Conservation (phyloP, 1,140 invertebrate species). For the Drosophila mojavensis region DNA sequence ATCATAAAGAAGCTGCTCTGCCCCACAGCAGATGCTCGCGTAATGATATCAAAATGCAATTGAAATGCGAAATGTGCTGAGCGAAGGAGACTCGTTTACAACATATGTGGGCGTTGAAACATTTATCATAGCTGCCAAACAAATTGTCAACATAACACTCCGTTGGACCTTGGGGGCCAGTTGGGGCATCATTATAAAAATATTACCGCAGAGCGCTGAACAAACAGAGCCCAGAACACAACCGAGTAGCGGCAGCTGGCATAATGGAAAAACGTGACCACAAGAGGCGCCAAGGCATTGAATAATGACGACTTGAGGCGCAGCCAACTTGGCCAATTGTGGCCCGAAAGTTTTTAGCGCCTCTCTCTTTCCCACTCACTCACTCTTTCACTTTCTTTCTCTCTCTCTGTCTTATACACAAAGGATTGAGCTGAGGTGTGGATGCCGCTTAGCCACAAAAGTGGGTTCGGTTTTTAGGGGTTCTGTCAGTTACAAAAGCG, state of each 20-base stretch:
- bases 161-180: conserved; percentile 30
- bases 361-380: conserved; percentile 2
- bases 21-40: conserved; percentile 2
- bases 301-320: conserved; percentile 42
- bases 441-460: conserved; percentile 5
- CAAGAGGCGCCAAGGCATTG: conserved; percentile 50
- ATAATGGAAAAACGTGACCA: conserved; percentile 79
- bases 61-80: conserved; percentile 14
- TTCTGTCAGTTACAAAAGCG: conserved; percentile 57
- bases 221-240: conserved; percentile 10
- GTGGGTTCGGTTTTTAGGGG: conserved; percentile 7
- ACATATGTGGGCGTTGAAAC: conserved; percentile 39
- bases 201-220: conserved; percentile 49
- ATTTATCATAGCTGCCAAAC: conserved; percentile 60
- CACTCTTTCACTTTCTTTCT: too few relatives aligned
- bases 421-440: conserved; percentile 34
- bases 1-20: conserved; percentile 5
- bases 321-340: conserved; percentile 46
- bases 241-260: conserved; percentile 20
- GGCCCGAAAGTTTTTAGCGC: conserved; percentile 48
- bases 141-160: conserved; percentile 63
- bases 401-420: neutral
- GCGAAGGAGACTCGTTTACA: conserved; percentile 36
- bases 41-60: conserved; percentile 25
- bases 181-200: conserved; percentile 69